Base-by-base conservation (phyloP, 2,888 invertebrate species). In the Carpatolechia fugitivella region DNA sequence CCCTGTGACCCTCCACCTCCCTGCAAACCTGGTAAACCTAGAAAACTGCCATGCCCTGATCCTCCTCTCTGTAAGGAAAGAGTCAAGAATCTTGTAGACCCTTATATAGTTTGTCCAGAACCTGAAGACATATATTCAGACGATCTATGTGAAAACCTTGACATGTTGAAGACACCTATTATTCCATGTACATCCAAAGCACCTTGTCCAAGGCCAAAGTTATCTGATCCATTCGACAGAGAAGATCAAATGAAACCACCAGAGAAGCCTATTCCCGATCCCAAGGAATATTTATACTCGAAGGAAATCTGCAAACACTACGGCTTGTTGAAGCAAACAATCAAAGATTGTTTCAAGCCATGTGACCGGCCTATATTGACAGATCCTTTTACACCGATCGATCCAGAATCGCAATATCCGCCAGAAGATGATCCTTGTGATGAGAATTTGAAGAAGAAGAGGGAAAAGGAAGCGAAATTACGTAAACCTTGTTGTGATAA, bases 41-140 rank as follows among this genome's bases (percentile, higher is more conserved):
- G 1, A 35, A 6, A 11, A 10, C 7, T 11, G 11, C 56, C 63
- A 0, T 70, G 70, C 29, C 48, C 60, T 0, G 14, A 50, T 0
- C 71, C 72, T 0, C 66, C 54, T 50, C 11, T 76, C 2, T 76
- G 70, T 55, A 54, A 51, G 1, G 72, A 76, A 29, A 65, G 59
- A 29, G 61, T 76, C 47, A 72, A 73, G 36, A 77, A 72, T 29
- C 63, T 63, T 0, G 63, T 62, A 14, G 35, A 51, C 0, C 60
- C 47, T 1, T 58, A 52, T n/a, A 33, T 58, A 31, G 11, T 10
- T 7, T 49, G 49, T 33, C 31, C 20, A 30, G 35, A 49, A 16
- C 18, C 16, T 3, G 30, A 31, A 0, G 31, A 16, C 4, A 30
- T 20, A 31, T 47, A 31, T 3, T 30, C 30, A 7, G 13, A 16